phyloP scores from a whole-genome alignment of 2,888 invertebrate genomes.

The Drosophila mettleri region DNA sequence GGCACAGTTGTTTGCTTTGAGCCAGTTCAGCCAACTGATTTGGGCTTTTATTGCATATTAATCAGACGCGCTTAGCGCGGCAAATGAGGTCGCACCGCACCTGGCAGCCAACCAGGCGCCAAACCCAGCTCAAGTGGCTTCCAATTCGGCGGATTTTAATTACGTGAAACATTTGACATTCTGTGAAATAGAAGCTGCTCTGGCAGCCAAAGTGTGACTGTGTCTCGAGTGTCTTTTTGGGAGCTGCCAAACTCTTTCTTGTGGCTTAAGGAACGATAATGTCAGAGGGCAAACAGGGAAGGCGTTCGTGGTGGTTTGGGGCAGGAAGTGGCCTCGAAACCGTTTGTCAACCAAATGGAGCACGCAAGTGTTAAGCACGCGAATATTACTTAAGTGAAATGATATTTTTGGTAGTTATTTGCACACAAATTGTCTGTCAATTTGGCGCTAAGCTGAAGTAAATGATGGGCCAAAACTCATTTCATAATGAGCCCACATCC shows the following conservation, averaged over 20 bases:
- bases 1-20: slow-evolving; percentile 43
- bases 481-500: slow-evolving; percentile 52
- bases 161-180: slow-evolving; percentile 71
- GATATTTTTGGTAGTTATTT: slow-evolving; percentile 54
- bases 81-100: slow-evolving; percentile 32
- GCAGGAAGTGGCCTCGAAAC: slow-evolving; percentile 9
- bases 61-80: slow-evolving; percentile 46
- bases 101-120: slow-evolving; percentile 1
- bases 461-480: slow-evolving; percentile 61
- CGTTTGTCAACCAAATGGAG: slow-evolving; percentile 39
- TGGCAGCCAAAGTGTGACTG: slow-evolving; percentile 56
- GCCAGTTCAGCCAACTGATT: slow-evolving; percentile 31
- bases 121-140: slow-evolving; percentile 31
- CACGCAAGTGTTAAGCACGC: slow-evolving; percentile 51
- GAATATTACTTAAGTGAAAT: slow-evolving; percentile 40
- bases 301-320: too few species aligned
- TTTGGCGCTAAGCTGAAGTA: slow-evolving; percentile 67
- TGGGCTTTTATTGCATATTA: slow-evolving; percentile 55
- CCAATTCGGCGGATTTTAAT: slow-evolving; percentile 74
- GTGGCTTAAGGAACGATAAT: slow-evolving; percentile 27
- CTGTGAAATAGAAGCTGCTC: slow-evolving; percentile 22
- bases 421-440: slow-evolving; percentile 66
- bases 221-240: slow-evolving; percentile 41
- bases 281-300: too few species aligned
- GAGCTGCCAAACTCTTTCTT: slow-evolving; percentile 46